Percentiles rank a stretch among this genome's conserved stretches.
phyloP scores from a whole-genome alignment of 2,113 vertebrate genomes.

The Gobiocypris rarus region DNA sequence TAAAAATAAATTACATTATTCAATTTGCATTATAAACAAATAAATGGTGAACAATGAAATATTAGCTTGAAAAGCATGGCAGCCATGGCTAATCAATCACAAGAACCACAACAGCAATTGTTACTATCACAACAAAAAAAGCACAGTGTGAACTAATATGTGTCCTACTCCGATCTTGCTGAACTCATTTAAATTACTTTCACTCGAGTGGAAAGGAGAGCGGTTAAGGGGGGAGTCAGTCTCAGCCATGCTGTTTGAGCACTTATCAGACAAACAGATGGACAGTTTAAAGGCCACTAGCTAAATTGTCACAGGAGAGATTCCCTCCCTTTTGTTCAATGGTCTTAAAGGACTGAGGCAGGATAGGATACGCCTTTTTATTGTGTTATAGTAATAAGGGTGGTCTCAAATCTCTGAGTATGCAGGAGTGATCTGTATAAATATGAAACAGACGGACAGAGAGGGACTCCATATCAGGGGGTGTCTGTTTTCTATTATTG shows the following conservation, averaged over 20 bases:
- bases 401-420: background rate
- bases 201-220: constrained; percentile 72
- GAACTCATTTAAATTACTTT: constrained; percentile 77
- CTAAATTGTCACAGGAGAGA: constrained; percentile 69
- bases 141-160: constrained; percentile 43
- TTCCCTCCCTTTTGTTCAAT: constrained; percentile 55
- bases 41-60: background rate
- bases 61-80: background rate
- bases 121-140: constrained; percentile 46
- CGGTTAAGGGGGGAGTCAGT: constrained; percentile 64
- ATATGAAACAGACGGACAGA: background rate
- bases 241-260: constrained; percentile 68
- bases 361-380: constrained; percentile 28
- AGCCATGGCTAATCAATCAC: background rate
- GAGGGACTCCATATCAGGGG: background rate
- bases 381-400: background rate
- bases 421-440: background rate
- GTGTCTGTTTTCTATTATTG: background rate
- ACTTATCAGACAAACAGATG: constrained; percentile 60
- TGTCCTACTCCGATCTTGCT: constrained; percentile 53
- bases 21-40: background rate
- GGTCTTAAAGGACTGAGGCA: constrained; percentile 32
- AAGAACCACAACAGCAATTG: constrained; percentile 6
- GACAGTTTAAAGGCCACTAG: constrained; percentile 57
- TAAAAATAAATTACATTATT: background rate